Conservation (phyloP, 1,140 invertebrate species). For the Hycleus cichorii region DNA sequence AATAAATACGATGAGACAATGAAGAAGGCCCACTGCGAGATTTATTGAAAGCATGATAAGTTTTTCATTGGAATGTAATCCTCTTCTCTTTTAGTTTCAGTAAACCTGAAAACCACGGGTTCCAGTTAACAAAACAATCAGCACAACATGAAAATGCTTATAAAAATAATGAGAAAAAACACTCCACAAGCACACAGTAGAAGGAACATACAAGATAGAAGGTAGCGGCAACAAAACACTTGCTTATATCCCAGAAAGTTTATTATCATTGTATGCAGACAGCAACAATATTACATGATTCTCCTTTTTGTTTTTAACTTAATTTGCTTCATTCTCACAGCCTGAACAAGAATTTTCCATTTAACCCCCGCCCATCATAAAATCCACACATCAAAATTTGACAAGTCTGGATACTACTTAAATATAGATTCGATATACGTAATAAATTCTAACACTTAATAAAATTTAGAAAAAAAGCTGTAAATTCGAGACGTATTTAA, state of each 20-base stretch:
- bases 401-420: too few species aligned
- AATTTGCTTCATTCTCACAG: constrained; percentile 22
- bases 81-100: constrained; percentile 33
- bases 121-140: neutral
- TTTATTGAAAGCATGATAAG: constrained; percentile 36
- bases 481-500: too few species aligned
- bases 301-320: neutral
- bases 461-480: neutral
- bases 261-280: constrained; percentile 17
- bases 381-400: neutral
- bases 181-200: constrained; percentile 4
- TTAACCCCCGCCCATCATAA: constrained; percentile 1
- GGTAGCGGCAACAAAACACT: constrained; percentile 7
- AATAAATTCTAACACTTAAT: neutral
- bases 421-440: too few species aligned
- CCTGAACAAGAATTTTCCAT: constrained; percentile 6
- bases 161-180: neutral
- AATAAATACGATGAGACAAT: too few species aligned
- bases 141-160: neutral
- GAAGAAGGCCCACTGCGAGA: too few species aligned
- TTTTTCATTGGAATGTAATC: constrained; percentile 41
- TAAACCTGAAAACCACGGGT: constrained; percentile 33
- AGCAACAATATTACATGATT: constrained; percentile 10
- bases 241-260: constrained; percentile 16
- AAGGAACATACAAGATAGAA: neutral